A percentile compares a stretch with the other conserved stretches of the same genome.
These are phyloP conservation scores for Coluber constrictor DNA, from an alignment of 2,797 vertebrate species.

Conservation along the genomic window DNA sequence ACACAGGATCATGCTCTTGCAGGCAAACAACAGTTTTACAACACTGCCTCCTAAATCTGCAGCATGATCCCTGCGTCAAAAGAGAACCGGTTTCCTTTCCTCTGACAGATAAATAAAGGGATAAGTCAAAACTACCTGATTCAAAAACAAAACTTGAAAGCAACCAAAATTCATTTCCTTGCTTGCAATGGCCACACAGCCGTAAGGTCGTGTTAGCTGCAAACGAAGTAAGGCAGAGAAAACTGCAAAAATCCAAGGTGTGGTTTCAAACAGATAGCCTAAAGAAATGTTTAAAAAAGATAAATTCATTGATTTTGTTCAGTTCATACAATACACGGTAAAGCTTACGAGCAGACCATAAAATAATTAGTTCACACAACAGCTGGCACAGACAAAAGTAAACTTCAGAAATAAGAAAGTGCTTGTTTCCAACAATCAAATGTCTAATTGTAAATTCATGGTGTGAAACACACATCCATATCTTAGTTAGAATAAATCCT, in stretches of 20 bases:
- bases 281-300: background rate
- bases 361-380: background rate
- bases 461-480: background rate
- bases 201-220: too few relatives aligned
- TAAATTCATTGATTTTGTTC: background rate
- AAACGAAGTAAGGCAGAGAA: background rate
- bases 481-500: background rate
- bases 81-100: background rate
- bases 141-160: background rate
- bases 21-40: background rate
- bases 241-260: background rate
- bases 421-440: background rate
- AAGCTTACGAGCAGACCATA: background rate
- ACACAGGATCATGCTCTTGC: background rate
- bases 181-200: background rate
- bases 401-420: background rate
- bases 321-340: background rate
- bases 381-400: background rate
- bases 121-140: background rate
- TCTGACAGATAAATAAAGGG: background rate
- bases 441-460: background rate
- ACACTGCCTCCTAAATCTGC: background rate
- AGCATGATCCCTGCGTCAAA: background rate
- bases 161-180: background rate
- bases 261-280: background rate